Base-by-base conservation (phyloP, 2,797 vertebrate species). In the Salarias fasciatus region DNA sequence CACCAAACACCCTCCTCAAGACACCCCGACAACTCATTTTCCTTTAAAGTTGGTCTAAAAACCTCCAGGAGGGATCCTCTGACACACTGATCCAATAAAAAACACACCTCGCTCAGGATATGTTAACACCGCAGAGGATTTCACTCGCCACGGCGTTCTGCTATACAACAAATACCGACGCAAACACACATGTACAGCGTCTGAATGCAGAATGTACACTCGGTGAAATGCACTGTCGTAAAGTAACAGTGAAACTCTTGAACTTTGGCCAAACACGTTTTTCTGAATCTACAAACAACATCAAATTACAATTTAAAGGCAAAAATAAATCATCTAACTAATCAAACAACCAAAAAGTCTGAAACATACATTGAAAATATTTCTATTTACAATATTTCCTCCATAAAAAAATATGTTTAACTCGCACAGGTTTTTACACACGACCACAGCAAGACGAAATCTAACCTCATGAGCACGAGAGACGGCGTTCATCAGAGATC, bases 221-320 rank as follows among this genome's bases (percentile, higher is more conserved):
- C 12, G 86, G 87, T 92, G 90, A 89, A 90, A 92, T 89, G 91
- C 89, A 79, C 82, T 66, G 42, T 77, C 64, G 69, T 71, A 54
- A 80, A 83, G 70, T 9, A 3, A n/a, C n/a, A n/a, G n/a, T n/a
- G 78, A 89, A 72, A 86, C 91, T 93, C 44, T 62, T 5, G 64
- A 73, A 92, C 92, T 95, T 94, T 93, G 91, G 92, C 93, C 87
- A 88, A 93, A 91, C 84, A 81, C 81, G 84, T 63, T 29, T 1
- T 40, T 70, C 59, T 69, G 67, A 53, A 59, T 70, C 63, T 81
- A 47, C 80, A 82, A 72, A 83, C 63, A 83, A 89, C 85, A 83
- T 75, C 79, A 82, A n/a, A 91, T 77, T 84, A 85, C 78, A 69
- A 72, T 75, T 89, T 89, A 91, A 91, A 90, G 88, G 88, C 79